Percentiles rank a stretch among this genome's conserved stretches.
Conservation (phyloP, 2,113 vertebrate genomes). For the Bombycilla garrulus region DNA sequence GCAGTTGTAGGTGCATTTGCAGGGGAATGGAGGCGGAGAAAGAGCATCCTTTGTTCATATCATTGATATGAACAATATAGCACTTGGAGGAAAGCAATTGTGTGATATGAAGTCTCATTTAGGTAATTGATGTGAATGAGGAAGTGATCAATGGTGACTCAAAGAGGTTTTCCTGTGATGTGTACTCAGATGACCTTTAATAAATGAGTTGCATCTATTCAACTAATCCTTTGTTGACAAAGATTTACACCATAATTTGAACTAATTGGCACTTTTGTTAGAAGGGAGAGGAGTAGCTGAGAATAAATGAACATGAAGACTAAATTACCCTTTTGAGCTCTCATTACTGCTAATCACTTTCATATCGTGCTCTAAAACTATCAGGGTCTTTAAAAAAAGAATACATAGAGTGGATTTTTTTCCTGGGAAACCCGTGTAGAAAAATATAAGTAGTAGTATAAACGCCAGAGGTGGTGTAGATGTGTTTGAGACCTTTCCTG, state of each 20-base stretch:
- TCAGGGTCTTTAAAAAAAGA: not conserved
- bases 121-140: not conserved
- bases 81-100: not conserved
- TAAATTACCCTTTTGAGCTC: conserved; percentile 1
- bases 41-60: not conserved
- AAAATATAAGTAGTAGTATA: not conserved
- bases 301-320: not conserved
- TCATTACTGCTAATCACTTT: not conserved
- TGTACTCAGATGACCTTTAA: not conserved
- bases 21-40: not conserved
- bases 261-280: not conserved
- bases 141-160: not conserved
- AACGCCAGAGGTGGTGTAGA: not conserved
- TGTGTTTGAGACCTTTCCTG: not conserved
- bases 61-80: not conserved
- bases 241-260: not conserved
- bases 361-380: not conserved
- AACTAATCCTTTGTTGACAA: not conserved
- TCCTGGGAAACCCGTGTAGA: not conserved
- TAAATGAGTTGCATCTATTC: not conserved
- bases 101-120: not conserved
- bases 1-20: not conserved
- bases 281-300: not conserved
- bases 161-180: not conserved
- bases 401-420: not conserved